Evolutionary conservation across 92 coral and sea anemone species (phyloP).

Genomic region (Porites cylindrica): DNA sequence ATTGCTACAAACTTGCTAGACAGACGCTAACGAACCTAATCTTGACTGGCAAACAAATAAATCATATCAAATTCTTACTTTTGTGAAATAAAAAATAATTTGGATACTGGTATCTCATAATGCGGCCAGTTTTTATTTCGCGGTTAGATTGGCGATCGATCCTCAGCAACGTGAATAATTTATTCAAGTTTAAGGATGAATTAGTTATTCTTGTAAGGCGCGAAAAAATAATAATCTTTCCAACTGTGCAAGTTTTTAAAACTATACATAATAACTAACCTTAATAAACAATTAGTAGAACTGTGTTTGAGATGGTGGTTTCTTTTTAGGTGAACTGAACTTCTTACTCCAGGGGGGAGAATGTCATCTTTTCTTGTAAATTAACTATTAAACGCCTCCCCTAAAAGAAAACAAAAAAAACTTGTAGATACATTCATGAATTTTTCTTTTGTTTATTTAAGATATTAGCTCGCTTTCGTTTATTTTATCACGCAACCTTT

Average conservation of each 20-base stretch:
- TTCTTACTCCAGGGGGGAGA: neutral
- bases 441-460: neutral
- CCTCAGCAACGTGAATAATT: neutral
- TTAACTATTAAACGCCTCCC: neutral
- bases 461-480: neutral
- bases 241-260: neutral
- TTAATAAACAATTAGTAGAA: constrained; percentile 1
- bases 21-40: constrained; percentile 8
- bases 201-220: neutral
- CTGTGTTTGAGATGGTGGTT: neutral
- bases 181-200: constrained; percentile 2
- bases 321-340: neutral
- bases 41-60: neutral
- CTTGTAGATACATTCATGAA: neutral
- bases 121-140: no score
- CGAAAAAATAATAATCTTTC: neutral
- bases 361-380: neutral
- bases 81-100: neutral
- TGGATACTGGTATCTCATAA: neutral
- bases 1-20: neutral
- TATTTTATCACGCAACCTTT: neutral
- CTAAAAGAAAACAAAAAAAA: neutral
- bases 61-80: neutral
- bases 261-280: neutral
- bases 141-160: neutral